Percentiles rank a stretch among this genome's conserved stretches.
Conservation (phyloP, 2,797 vertebrate genomes). For the Lepilemur ruficaudatus region DNA sequence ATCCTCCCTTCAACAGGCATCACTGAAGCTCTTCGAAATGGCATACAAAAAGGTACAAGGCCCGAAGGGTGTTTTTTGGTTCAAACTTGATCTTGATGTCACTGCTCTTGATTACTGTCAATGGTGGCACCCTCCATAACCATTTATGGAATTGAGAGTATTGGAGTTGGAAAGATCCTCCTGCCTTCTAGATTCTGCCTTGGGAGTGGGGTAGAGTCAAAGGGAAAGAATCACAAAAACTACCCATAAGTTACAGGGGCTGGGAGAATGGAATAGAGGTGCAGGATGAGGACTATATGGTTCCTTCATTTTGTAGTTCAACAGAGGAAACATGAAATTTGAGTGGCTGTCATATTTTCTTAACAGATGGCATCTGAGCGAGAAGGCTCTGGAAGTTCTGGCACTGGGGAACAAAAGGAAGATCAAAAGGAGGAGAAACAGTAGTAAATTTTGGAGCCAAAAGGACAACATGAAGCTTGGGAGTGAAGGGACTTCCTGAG, state of each 20-base stretch:
- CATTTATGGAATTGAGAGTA: neutral
- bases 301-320: neutral
- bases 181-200: neutral
- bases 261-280: neutral
- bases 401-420: constrained; percentile 90
- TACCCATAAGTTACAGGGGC: neutral
- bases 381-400: constrained; percentile 88
- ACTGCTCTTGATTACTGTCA: neutral
- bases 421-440: constrained; percentile 94
- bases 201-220: neutral
- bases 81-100: neutral
- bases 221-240: neutral
- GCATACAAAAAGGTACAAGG: constrained; percentile 97
- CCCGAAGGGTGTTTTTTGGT: neutral
- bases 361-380: constrained; percentile 96
- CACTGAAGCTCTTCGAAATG: constrained; percentile 98
- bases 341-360: constrained; percentile 43
- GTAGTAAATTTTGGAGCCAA: constrained; percentile 73
- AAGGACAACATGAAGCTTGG: constrained; percentile 85
- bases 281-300: neutral
- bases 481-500: constrained; percentile 85
- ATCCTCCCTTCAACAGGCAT: constrained; percentile 94
- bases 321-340: neutral
- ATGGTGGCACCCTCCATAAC: neutral
- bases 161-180: neutral